These are phyloP conservation scores for Epinotia ramella DNA, from an alignment of 2,888 invertebrate genomes.

Conservation along the genomic window DNA sequence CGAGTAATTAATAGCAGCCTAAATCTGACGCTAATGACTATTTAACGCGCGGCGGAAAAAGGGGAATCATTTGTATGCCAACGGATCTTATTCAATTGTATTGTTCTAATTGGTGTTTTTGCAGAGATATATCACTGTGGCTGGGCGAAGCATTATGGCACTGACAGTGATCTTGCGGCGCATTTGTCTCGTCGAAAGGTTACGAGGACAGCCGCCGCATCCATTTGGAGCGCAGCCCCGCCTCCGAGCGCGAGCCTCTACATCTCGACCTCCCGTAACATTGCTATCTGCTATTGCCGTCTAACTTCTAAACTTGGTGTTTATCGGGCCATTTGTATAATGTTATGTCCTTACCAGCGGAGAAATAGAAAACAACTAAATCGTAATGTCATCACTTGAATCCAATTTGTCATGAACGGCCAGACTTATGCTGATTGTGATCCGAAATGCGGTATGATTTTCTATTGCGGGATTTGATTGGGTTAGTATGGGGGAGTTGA, in stretches of 20 bases:
- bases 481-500: neutral
- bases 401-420: slow-evolving; percentile 65
- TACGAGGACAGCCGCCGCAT: slow-evolving; percentile 50
- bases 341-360: slow-evolving; percentile 23
- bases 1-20: slow-evolving; percentile 65
- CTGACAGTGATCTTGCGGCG: slow-evolving; percentile 64
- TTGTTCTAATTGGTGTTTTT: slow-evolving; percentile 70
- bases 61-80: slow-evolving; percentile 52
- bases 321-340: slow-evolving; percentile 33
- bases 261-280: slow-evolving; percentile 39
- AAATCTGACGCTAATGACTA: slow-evolving; percentile 67
- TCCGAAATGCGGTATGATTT: slow-evolving; percentile 19
- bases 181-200: slow-evolving; percentile 64
- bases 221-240: slow-evolving; percentile 46
- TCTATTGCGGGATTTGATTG: slow-evolving; percentile 1
- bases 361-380: slow-evolving; percentile 46
- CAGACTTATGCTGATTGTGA: slow-evolving; percentile 27
- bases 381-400: slow-evolving; percentile 68
- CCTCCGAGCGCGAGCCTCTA: slow-evolving; percentile 42
- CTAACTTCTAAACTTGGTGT: slow-evolving; percentile 25
- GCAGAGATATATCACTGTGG: slow-evolving; percentile 60
- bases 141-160: slow-evolving; percentile 57
- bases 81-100: slow-evolving; percentile 63
- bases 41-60: slow-evolving; percentile 63
- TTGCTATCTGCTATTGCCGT: slow-evolving; percentile 34